Evolutionary conservation across 2,797 vertebrate genomes (phyloP).

Genomic region (Salarias fasciatus): DNA sequence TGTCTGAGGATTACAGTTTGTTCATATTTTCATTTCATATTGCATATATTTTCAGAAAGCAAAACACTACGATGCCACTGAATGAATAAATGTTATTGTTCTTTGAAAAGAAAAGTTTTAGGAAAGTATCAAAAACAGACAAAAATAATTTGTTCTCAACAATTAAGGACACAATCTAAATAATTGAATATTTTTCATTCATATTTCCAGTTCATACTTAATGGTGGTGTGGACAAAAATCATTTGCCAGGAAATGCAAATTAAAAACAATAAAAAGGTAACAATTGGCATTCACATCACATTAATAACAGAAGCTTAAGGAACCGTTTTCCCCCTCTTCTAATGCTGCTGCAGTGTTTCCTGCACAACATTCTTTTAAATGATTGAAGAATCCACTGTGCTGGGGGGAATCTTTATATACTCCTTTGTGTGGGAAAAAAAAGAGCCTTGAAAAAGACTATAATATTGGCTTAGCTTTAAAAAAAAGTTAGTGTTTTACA

Average conservation of each 20-base stretch:
- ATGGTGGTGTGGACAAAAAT: conserved; percentile 21
- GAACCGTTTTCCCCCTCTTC: neutral
- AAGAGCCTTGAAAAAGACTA: conserved; percentile 2
- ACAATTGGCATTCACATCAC: conserved; percentile 5
- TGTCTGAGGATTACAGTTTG: neutral
- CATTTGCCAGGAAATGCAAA: too few relatives aligned
- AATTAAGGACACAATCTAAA: neutral
- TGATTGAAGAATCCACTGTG: too few relatives aligned
- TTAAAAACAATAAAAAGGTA: neutral
- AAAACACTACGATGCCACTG: neutral
- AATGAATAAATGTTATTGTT: neutral
- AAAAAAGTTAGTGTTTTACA: too few relatives aligned
- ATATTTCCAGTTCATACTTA: conserved; percentile 32
- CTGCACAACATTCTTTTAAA: neutral
- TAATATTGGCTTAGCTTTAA: neutral
- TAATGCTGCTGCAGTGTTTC: neutral
- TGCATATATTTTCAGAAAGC: neutral
- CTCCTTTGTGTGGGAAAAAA: conserved; percentile 2
- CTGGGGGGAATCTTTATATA: neutral
- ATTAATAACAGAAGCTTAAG: conserved; percentile 16
- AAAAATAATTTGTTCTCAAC: neutral
- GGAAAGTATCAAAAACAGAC: conserved; percentile 30
- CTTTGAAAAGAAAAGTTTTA: neutral
- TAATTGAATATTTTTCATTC: conserved; percentile 3
- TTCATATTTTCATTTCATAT: neutral